Evolutionary conservation across 2,113 vertebrate species (phyloP), one percentile per base, ranked within the genome.

Genomic region (Columba janthina): DNA sequence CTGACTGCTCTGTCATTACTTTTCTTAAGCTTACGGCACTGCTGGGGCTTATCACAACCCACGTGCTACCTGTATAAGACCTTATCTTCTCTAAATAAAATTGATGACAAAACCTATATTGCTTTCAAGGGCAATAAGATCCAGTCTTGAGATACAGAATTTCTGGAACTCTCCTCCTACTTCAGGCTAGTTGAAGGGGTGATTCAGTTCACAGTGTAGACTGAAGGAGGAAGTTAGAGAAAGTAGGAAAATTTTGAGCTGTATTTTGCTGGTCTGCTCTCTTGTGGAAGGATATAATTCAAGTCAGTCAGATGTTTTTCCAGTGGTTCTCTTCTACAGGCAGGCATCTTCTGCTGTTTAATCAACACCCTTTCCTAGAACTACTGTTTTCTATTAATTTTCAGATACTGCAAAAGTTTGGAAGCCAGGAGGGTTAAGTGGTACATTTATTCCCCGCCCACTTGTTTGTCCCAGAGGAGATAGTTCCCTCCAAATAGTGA

Each of bases 1-100:
- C n/a, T 48, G 19, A 73, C 56, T 62, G 32, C 22, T 57, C 16
- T 36, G 29, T 85, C 40, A 57, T 53, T 85, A 56, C 19, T 34
- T 77, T 28, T 87, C 53, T 53, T 51, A 64, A 40, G 53, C 12
- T 85, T 81, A 67, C 11, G 73, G 65, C n/a, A 24, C 48, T 81
- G n/a, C 48, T 48, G 54, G 20, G 42, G 22, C 36, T 85, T 91
- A 88, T 85, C 75, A 24, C 22, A 73, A 58, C 34, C 29, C 9
- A 9, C 46, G 65, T 56, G 26, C 40, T 76, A 72, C 32, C 32
- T 62, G 42, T 90, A 31, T 81, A 69, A 76, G 31, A 54, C n/a
- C 50, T 85, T 94, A 93, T 89, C 87, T 92, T 91, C 51, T 93
- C 32, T 78, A 82, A 90, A 94, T 93, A 89, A 88, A 89, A 78